Percentiles rank a stretch among this genome's conserved stretches.
phyloP scores from a whole-genome alignment of 1,140 invertebrate genomes.

The Aradophagus sp. region DNA sequence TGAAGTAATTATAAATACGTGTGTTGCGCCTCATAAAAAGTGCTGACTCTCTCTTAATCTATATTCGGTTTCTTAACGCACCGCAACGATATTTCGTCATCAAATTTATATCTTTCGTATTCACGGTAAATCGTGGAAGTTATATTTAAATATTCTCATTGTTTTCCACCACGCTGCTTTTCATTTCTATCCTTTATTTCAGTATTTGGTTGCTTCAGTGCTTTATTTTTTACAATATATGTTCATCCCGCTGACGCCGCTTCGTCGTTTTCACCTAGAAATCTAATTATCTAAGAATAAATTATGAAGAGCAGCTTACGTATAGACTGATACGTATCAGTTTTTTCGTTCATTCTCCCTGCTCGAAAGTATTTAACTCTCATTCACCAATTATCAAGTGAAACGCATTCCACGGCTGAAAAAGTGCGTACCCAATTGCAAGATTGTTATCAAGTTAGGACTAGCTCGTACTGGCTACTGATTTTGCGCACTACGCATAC shows the following conservation, averaged over 20 bases:
- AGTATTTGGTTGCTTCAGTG: too few species aligned
- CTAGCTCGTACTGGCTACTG: slow-evolving; percentile 12
- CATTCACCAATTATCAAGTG: slow-evolving; percentile 47
- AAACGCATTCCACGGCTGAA: slow-evolving; percentile 43
- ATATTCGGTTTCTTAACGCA: slow-evolving; percentile 32
- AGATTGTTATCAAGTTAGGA: slow-evolving; percentile 38
- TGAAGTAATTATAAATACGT: slow-evolving; percentile 14
- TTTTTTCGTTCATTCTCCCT: slow-evolving; percentile 33
- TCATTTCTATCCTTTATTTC: too few species aligned
- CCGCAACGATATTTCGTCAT: slow-evolving; percentile 23
- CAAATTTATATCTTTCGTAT: slow-evolving; percentile 9
- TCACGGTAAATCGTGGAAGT: slow-evolving; percentile 7
- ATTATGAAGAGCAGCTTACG: slow-evolving; percentile 37
- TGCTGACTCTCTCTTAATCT: slow-evolving; percentile 24
- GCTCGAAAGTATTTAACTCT: slow-evolving; percentile 32
- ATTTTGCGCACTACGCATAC: slow-evolving; percentile 9
- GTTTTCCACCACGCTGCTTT: background rate
- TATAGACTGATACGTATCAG: slow-evolving; percentile 30
- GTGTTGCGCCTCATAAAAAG: slow-evolving; percentile 5
- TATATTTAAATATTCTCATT: background rate
- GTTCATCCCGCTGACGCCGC: slow-evolving; percentile 5
- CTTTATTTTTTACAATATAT: slow-evolving; percentile 8
- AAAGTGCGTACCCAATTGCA: slow-evolving; percentile 40
- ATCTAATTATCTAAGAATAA: slow-evolving; percentile 40
- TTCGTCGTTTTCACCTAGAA: slow-evolving; percentile 27